These are phyloP conservation scores for Portunus trituberculatus DNA, from an alignment of 1,140 invertebrate species.

Conservation along the genomic window DNA sequence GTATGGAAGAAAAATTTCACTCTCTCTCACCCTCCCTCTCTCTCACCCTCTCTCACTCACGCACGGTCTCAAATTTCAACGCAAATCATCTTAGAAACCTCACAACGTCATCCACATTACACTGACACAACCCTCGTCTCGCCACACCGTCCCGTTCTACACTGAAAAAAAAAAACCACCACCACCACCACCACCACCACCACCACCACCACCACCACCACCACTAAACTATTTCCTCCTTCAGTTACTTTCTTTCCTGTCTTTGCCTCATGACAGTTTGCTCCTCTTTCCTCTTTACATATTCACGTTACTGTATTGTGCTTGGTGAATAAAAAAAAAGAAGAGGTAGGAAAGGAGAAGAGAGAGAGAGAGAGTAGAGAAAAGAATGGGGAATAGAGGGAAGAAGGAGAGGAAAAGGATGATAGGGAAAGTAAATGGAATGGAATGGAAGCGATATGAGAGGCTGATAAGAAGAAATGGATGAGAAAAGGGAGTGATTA, in stretches of 20 bases:
- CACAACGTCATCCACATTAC: too few relatives aligned
- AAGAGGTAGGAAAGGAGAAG: background rate
- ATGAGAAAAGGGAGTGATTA: background rate
- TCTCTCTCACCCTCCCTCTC: conserved; percentile 34
- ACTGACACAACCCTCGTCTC: background rate
- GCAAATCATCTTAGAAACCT: too few relatives aligned
- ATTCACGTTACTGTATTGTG: background rate
- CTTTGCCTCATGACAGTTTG: background rate
- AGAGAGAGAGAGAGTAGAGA: conserved; percentile 28
- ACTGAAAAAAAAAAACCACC: background rate
- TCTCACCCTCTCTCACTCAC: conserved; percentile 6
- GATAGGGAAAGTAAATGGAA: background rate
- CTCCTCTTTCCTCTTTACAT: too few relatives aligned
- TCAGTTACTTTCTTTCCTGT: background rate
- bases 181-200: background rate
- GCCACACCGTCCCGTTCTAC: background rate
- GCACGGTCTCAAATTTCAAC: too few relatives aligned
- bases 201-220: background rate
- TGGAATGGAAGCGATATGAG: background rate
- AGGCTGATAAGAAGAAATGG: background rate
- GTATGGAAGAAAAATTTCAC: background rate
- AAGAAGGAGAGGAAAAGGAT: conserved; percentile 4
- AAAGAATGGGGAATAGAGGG: background rate
- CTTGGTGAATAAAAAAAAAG: background rate
- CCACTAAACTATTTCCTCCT: background rate